phyloP scores from a whole-genome alignment of 2,797 vertebrate genomes.

The Setipinna tenuifilis region DNA sequence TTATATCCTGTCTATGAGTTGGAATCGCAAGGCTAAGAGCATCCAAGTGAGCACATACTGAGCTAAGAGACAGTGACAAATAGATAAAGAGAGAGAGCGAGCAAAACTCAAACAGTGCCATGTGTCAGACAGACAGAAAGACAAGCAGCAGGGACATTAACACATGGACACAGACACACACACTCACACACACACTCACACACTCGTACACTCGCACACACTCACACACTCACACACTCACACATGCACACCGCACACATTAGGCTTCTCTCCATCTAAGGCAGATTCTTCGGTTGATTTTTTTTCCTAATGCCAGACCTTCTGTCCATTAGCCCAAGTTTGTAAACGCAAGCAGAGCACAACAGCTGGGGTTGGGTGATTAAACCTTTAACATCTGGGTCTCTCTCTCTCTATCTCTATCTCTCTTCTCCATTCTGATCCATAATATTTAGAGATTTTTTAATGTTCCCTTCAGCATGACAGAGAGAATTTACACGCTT shows the following conservation, averaged over 20 bases:
- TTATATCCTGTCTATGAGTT: neutral
- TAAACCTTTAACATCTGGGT: constrained; percentile 40
- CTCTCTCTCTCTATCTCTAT: neutral
- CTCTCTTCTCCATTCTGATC: neutral
- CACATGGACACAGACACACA: neutral
- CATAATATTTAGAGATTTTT: constrained; percentile 24
- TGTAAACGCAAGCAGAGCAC: constrained; percentile 34
- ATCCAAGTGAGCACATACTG: neutral
- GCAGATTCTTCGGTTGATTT: constrained; percentile 6
- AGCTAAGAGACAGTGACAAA: neutral
- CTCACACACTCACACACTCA: neutral
- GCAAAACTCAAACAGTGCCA: neutral
- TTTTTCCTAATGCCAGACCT: constrained; percentile 29
- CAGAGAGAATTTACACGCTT: neutral
- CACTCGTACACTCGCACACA: neutral
- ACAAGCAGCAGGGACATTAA: too few species aligned
- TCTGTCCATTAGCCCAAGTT: constrained; percentile 38
- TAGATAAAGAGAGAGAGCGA: neutral
- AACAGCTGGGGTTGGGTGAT: constrained; percentile 27
- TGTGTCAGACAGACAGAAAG: neutral
- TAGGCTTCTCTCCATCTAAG: neutral
- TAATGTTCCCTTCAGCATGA: constrained; percentile 6
- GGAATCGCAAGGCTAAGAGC: neutral
- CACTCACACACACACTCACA: neutral
- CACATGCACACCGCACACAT: neutral